A percentile compares a stretch with the other conserved stretches of the same genome.
phyloP scores from a whole-genome alignment of 2,113 vertebrate genomes.

The Recurvirostra avosetta region DNA sequence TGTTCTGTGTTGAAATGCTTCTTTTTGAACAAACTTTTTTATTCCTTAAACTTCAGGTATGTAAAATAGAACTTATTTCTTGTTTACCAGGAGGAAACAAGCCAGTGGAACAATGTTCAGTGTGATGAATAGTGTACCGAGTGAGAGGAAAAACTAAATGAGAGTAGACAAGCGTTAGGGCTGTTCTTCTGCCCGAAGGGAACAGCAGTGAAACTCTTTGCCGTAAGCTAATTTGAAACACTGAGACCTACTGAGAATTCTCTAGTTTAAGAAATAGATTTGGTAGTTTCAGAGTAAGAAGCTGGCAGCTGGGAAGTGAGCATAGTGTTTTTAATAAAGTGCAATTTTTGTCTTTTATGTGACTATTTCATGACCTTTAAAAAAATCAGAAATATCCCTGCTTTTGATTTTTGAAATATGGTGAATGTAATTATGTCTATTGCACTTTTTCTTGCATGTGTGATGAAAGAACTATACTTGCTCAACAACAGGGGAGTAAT shows the following conservation, averaged over 20 bases:
- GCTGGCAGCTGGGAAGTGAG: neutral
- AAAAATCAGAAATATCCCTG: neutral
- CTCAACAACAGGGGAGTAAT: neutral
- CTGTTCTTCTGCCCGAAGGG: neutral
- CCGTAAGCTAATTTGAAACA: neutral
- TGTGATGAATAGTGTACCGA: neutral
- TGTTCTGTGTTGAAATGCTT: neutral
- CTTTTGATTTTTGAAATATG: slow-evolving; percentile 10
- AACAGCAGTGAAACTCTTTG: neutral
- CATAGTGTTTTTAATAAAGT: slow-evolving; percentile 10
- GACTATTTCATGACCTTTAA: slow-evolving; percentile 22
- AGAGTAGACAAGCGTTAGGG: neutral
- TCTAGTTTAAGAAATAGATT: neutral
- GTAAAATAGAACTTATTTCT: neutral
- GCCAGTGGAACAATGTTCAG: neutral
- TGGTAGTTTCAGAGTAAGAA: neutral
- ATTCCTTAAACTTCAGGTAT: no score
- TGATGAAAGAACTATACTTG: slow-evolving; percentile 8
- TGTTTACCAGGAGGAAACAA: neutral
- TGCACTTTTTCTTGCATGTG: neutral
- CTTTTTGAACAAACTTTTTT: no score
- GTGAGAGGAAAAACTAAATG: neutral
- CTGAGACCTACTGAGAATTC: neutral
- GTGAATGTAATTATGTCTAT: neutral
- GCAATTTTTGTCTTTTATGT: neutral